These are phyloP conservation scores for Apteryx owenii DNA, from an alignment of 2,113 vertebrate genomes.

Conservation along the genomic window DNA sequence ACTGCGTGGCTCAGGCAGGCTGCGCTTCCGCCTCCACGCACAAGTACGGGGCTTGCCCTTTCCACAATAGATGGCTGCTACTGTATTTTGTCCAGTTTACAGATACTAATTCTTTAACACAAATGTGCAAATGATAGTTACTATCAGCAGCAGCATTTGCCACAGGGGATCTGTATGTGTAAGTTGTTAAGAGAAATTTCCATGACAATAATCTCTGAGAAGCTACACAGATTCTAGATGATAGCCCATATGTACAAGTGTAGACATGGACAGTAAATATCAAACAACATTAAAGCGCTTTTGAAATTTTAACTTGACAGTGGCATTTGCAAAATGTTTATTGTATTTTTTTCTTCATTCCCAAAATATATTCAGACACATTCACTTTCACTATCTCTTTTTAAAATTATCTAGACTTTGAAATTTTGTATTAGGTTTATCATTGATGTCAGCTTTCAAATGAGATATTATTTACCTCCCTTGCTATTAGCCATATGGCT, in stretches of 20 bases:
- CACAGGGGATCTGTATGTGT: not conserved
- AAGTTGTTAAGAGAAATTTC: slow-evolving; percentile 22
- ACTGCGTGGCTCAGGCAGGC: not conserved
- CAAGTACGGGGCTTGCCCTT: not conserved
- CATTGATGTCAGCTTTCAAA: not conserved
- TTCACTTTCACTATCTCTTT: not conserved
- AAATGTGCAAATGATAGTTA: not conserved
- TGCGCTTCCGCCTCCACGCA: not conserved
- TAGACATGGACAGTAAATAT: slow-evolving; percentile 26
- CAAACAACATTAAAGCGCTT: slow-evolving; percentile 21
- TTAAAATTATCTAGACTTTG: not conserved
- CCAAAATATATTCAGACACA: not conserved
- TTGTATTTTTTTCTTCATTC: not conserved
- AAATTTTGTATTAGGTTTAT: slow-evolving; percentile 3
- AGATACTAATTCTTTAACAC: not conserved
- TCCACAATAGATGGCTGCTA: not conserved
- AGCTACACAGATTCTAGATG: slow-evolving; percentile 23
- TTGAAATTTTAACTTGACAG: slow-evolving; percentile 57
- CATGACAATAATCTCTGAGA: not conserved
- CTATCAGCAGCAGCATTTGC: not conserved
- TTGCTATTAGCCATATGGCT: not conserved
- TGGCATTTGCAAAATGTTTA: slow-evolving; percentile 66
- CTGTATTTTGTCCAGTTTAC: not conserved
- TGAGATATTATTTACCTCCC: not conserved
- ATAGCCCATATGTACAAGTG: slow-evolving; percentile 33